A percentile compares a stretch with the other conserved stretches of the same genome.
Conservation (phyloP, 2,797 vertebrate genomes). For the Tarsius wallacei region DNA sequence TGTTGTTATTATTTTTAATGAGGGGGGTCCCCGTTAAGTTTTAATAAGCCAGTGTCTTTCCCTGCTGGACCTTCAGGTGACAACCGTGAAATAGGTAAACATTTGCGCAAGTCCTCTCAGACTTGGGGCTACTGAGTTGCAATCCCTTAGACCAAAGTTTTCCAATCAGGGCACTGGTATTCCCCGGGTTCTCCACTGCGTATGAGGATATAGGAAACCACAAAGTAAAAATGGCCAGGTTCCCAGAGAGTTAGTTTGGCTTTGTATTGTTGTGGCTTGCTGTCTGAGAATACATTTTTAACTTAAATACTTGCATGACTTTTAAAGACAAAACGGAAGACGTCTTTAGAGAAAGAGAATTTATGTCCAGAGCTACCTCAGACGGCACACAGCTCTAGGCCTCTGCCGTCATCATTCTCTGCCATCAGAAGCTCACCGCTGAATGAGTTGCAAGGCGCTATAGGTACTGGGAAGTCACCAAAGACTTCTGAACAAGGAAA, state of each 20-base stretch:
- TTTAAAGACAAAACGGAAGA: constrained; percentile 43
- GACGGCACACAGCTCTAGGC: background rate
- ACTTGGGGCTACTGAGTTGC: no score
- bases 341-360: background rate
- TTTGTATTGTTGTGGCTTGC: background rate
- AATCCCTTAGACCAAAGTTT: background rate
- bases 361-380: background rate
- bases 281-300: background rate
- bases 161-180: background rate
- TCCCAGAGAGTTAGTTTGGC: background rate
- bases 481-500: background rate
- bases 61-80: no score
- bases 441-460: background rate
- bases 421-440: background rate
- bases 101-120: no score
- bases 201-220: background rate
- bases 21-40: no score
- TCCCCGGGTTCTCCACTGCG: fast-evolving
- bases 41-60: no score
- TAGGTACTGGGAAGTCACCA: background rate
- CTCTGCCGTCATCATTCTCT: background rate
- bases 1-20: no score
- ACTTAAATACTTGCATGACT: constrained; percentile 35
- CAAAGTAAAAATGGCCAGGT: background rate
- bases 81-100: no score